Conservation (phyloP, 2,888 invertebrate species). For the Metalampra italica region DNA sequence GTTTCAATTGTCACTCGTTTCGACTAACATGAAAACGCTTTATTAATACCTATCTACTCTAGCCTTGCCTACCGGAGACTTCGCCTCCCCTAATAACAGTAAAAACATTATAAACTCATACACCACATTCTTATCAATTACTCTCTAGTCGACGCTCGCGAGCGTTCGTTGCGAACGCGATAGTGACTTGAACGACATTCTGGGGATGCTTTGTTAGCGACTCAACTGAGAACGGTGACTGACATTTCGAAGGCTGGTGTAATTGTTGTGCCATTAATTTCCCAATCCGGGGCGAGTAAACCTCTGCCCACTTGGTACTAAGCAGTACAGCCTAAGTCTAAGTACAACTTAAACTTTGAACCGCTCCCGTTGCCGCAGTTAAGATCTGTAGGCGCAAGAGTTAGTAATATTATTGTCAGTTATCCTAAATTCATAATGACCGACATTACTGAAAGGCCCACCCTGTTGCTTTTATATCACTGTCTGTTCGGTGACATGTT, state of each 20-base stretch:
- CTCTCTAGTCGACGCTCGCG: slow-evolving; percentile 21
- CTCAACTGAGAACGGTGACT: slow-evolving; percentile 1
- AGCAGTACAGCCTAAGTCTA: too few relatives aligned
- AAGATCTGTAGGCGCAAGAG: slow-evolving; percentile 36
- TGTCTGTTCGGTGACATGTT: slow-evolving; percentile 30
- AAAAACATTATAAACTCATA: slow-evolving; percentile 63
- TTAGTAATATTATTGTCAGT: slow-evolving; percentile 72
- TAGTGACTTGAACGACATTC: slow-evolving; percentile 1
- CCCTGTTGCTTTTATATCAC: slow-evolving; percentile 60
- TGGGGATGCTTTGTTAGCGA: background rate
- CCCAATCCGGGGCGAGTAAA: too few relatives aligned
- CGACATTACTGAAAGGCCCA: slow-evolving; percentile 47
- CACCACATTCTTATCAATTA: slow-evolving; percentile 28
- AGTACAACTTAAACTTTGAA: background rate
- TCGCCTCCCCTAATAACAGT: slow-evolving; percentile 66
- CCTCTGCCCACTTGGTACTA: slow-evolving; percentile 1
- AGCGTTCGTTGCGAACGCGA: slow-evolving; percentile 16
- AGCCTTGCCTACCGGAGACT: slow-evolving; percentile 73
- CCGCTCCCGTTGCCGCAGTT: slow-evolving; percentile 22
- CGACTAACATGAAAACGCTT: slow-evolving; percentile 64
- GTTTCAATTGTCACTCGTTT: slow-evolving; percentile 74
- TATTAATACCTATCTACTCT: slow-evolving; percentile 72
- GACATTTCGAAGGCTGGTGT: background rate
- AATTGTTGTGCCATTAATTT: too few relatives aligned
- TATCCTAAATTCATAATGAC: slow-evolving; percentile 65